phyloP scores from a whole-genome alignment of 2,797 vertebrate species.

The Tragopan temminckii region DNA sequence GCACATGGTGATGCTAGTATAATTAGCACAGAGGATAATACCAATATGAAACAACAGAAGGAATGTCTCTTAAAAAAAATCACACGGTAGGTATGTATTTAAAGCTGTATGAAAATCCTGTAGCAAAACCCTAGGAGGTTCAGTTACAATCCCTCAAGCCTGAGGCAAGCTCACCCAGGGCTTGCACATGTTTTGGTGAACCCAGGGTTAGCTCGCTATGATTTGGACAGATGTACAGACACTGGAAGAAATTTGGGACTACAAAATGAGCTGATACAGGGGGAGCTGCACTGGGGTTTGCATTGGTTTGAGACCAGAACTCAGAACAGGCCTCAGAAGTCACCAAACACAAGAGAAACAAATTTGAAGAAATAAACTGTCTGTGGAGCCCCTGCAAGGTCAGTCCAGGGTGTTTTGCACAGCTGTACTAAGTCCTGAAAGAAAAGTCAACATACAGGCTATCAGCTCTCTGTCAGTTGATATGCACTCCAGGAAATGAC shows the following conservation, averaged over 20 bases:
- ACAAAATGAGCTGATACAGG: background rate
- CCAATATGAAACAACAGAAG: constrained; percentile 67
- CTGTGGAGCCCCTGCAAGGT: background rate
- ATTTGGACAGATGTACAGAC: background rate
- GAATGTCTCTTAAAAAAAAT: constrained; percentile 67
- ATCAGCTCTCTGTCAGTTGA: background rate
- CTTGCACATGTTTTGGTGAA: background rate
- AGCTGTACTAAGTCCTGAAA: background rate
- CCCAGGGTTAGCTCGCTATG: background rate
- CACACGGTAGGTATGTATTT: background rate
- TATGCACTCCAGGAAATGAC: background rate
- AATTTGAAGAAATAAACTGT: background rate
- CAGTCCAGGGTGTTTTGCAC: background rate
- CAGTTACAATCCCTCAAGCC: background rate
- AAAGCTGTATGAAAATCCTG: background rate
- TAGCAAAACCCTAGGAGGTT: background rate
- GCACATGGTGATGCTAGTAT: constrained; percentile 74
- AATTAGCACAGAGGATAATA: constrained; percentile 68
- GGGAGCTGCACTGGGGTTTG: background rate
- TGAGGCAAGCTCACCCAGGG: background rate
- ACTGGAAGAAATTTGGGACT: background rate
- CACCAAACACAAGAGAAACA: background rate
- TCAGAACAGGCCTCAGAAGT: background rate
- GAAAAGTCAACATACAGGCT: background rate
- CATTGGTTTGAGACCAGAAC: background rate